Percentiles rank a stretch among this genome's conserved stretches.
These are phyloP conservation scores for Battus philenor DNA, from an alignment of 1,140 invertebrate species.

Conservation along the genomic window DNA sequence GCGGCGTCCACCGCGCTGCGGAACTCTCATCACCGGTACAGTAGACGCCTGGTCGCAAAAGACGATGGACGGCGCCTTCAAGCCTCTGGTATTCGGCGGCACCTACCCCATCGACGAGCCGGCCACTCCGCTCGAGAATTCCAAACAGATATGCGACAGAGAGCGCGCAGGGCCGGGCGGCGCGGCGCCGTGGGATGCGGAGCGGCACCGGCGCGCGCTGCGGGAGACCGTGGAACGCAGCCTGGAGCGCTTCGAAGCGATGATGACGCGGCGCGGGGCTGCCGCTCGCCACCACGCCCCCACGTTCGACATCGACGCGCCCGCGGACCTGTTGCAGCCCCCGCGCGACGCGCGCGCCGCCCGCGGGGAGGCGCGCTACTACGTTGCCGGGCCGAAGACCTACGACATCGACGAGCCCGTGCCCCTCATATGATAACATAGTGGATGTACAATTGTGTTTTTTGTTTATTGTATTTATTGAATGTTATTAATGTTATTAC, in stretches of 20 bases:
- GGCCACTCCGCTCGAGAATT: slow-evolving; percentile 46
- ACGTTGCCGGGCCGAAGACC: slow-evolving; percentile 74
- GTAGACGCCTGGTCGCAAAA: slow-evolving; percentile 77
- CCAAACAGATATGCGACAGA: slow-evolving; percentile 1
- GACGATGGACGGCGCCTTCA: slow-evolving; percentile 57
- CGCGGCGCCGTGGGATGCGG: background rate
- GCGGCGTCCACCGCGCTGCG: slow-evolving; percentile 29
- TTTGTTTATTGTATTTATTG: too few species aligned
- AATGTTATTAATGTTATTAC: too few species aligned
- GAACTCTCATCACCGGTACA: slow-evolving; percentile 78
- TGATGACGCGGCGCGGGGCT: slow-evolving; percentile 27
- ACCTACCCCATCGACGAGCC: slow-evolving; percentile 88
- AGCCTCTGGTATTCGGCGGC: slow-evolving; percentile 85
- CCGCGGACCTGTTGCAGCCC: slow-evolving; percentile 17
- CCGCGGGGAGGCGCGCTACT: slow-evolving; percentile 34
- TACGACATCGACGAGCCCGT: slow-evolving; percentile 80
- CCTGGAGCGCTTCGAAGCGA: slow-evolving; percentile 49
- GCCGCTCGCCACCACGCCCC: too few species aligned
- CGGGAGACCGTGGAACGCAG: slow-evolving; percentile 47
- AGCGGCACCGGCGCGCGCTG: slow-evolving; percentile 26
- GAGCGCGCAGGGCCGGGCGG: slow-evolving; percentile 2
- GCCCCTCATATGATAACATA: slow-evolving; percentile 24
- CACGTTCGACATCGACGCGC: slow-evolving; percentile 47
- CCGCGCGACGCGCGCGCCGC: slow-evolving; percentile 25
- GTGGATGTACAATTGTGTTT: too few species aligned